Conservation (phyloP, 2,113 vertebrate species). For the Cricetomys ansorgei region DNA sequence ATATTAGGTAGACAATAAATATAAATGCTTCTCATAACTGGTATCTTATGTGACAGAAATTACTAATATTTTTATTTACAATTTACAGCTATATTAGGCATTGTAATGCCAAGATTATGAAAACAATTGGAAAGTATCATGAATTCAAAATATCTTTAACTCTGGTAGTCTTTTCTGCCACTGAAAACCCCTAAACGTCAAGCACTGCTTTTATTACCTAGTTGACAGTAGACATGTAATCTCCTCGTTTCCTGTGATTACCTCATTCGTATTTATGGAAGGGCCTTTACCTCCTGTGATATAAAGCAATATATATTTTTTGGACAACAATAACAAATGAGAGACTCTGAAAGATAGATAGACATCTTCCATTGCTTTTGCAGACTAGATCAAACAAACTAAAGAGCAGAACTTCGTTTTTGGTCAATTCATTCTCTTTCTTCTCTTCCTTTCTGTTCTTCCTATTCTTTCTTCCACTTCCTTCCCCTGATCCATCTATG, state of each 20-base stretch:
- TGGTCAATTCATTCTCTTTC: neutral
- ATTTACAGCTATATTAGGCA: neutral
- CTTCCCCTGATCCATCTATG: no score
- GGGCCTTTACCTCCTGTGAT: neutral
- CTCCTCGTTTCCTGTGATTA: neutral
- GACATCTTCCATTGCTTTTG: neutral
- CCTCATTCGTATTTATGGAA: neutral
- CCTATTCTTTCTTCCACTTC: no score
- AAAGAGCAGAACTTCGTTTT: neutral
- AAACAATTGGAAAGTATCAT: neutral
- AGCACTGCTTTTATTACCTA: neutral
- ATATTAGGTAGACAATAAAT: neutral
- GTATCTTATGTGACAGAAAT: neutral
- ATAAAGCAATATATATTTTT: neutral
- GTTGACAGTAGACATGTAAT: neutral
- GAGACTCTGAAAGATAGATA: neutral
- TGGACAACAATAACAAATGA: neutral
- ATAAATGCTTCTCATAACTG: neutral
- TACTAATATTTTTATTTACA: neutral
- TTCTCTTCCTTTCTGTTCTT: neutral
- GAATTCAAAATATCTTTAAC: neutral
- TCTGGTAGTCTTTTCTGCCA: neutral
- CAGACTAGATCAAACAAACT: neutral
- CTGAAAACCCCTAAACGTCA: neutral
- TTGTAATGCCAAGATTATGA: neutral